Evolutionary conservation across 2,888 invertebrate species (phyloP).

Genomic region (Mellilla xanthometata): DNA sequence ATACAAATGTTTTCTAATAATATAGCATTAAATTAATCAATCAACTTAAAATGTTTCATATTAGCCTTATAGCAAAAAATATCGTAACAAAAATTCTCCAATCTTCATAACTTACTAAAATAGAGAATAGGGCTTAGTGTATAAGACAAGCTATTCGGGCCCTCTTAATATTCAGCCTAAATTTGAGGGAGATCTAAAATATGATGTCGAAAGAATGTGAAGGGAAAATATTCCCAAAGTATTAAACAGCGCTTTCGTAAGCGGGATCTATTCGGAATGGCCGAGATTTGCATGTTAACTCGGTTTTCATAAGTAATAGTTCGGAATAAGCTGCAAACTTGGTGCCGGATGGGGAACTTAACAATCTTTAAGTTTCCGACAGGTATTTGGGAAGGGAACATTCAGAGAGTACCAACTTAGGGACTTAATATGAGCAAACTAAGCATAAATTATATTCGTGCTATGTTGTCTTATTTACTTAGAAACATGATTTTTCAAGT

Average conservation of each 20-base stretch:
- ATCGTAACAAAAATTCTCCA: constrained; percentile 17
- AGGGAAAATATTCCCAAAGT: constrained; percentile 45
- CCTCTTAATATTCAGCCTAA: constrained; percentile 38
- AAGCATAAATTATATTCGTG: too few species aligned
- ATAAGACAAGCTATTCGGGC: constrained; percentile 18
- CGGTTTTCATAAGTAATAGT: constrained; percentile 73
- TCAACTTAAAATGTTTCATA: too few species aligned
- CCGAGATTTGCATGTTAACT: constrained; percentile 76
- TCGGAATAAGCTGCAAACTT: constrained; percentile 63
- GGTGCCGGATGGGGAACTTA: constrained; percentile 52
- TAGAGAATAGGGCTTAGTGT: constrained; percentile 5
- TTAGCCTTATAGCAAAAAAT: background rate
- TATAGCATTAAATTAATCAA: too few species aligned
- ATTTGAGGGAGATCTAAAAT: constrained; percentile 40
- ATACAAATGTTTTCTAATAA: too few species aligned
- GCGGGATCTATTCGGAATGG: constrained; percentile 54
- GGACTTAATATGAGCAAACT: too few species aligned
- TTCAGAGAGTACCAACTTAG: background rate
- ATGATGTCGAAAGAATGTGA: constrained; percentile 37
- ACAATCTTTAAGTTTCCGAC: constrained; percentile 34
- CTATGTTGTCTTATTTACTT: too few species aligned
- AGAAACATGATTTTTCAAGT: too few species aligned
- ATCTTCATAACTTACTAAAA: constrained; percentile 28
- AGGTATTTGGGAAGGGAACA: constrained; percentile 52
- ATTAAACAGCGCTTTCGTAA: constrained; percentile 54